Base-by-base conservation (phyloP, 2,888 invertebrate genomes). In the Drosophila affinis region DNA sequence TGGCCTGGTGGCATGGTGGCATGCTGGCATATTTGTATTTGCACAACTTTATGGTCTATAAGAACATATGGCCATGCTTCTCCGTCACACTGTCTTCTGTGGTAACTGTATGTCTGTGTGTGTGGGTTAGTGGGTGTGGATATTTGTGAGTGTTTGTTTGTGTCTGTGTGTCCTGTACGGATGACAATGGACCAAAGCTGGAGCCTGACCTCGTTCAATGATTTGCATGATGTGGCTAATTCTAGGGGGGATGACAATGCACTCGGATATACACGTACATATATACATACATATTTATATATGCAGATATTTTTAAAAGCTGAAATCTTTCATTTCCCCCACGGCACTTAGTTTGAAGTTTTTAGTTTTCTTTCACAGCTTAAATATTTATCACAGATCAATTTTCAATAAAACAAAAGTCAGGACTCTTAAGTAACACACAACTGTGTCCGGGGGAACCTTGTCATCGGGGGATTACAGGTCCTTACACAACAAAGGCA, bases 1-100 rank as follows among this genome's bases (percentile, higher is more conserved):
- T 73, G 59, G 68, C 72, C n/a, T n/a, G 61, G 59, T 76, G 74
- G 77, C 79, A 75, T 24, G 27, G 61, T 73, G 59, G 68, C 72
- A 68, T 67, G 67, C 47, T 52, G 39, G 57, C 56, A 56, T 72
- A 72, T 69, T 63, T 69, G 61, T 61, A 54, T 65, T 67, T 73
- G 64, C 78, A 65, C 54, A 55, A 64, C 58, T 72, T 71, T 63
- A 64, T 71, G 71, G 64, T 64, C 58, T 58, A 64, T 64, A 59
- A 55, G 64, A 54, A 58, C 64, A 64, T 72, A 61, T 59, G 72
- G 62, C 72, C 51, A 58, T 58, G 48, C 46, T 56, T 39, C 57
- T 53, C 6, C 39, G n/a, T 34, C 39, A 39, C 39, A n/a, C n/a
- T n/a, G 39, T 39, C 39, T 39, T 39, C n/a, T 39, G 39, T 39